A percentile compares a stretch with the other conserved stretches of the same genome.
Conservation (phyloP, 1,140 invertebrate species). For the Sogatella furcifera region DNA sequence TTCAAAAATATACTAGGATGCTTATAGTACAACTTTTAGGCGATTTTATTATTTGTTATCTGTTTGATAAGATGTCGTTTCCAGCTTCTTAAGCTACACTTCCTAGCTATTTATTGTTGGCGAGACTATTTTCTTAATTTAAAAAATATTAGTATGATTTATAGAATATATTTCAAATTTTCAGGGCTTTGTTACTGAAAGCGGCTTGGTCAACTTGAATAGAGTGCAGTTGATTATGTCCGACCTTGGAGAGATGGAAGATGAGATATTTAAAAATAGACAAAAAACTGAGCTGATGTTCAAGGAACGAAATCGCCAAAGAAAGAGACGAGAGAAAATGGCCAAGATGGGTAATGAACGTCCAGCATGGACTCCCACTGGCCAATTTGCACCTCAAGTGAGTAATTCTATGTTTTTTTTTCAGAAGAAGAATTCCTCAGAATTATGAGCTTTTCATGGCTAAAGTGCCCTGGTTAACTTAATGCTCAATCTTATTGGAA, state of each 20-base stretch:
- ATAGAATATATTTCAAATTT: constrained; percentile 22
- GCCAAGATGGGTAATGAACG: constrained; percentile 39
- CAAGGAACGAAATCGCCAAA: constrained; percentile 63
- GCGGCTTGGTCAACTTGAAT: constrained; percentile 83
- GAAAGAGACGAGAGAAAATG: constrained; percentile 38
- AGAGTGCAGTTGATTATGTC: constrained; percentile 91
- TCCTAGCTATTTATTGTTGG: too few relatives aligned
- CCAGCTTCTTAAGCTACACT: background rate
- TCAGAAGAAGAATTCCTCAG: too few relatives aligned
- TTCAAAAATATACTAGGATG: too few relatives aligned
- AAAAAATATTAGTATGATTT: too few relatives aligned
- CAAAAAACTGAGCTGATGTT: constrained; percentile 78
- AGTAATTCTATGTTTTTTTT: background rate
- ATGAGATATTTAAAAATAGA: constrained; percentile 92
- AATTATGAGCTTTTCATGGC: too few relatives aligned
- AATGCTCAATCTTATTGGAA: too few relatives aligned
- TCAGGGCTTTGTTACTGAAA: constrained; percentile 90
- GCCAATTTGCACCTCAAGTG: constrained; percentile 58
- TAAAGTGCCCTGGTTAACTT: too few relatives aligned
- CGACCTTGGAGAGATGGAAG: constrained; percentile 87
- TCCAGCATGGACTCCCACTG: constrained; percentile 54
- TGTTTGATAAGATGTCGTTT: too few relatives aligned
- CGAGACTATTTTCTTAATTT: too few relatives aligned
- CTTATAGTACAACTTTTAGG: too few relatives aligned
- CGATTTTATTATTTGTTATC: too few relatives aligned